phyloP scores from a whole-genome alignment of 2,888 invertebrate species.

The Cheilosia variabilis region DNA sequence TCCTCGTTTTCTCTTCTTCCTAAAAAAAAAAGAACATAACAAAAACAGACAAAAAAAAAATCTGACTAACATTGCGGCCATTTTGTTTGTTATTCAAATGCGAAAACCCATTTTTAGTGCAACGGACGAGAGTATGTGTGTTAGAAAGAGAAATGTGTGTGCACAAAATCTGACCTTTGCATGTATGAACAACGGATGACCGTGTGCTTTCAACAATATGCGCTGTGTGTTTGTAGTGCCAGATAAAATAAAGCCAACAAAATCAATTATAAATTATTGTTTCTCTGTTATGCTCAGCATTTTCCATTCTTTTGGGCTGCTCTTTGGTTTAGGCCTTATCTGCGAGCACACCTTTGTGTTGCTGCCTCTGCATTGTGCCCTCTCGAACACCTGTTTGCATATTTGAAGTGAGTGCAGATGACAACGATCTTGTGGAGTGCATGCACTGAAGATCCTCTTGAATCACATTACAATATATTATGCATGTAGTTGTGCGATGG shows the following conservation, averaged over 20 bases:
- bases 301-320: constrained; percentile 52
- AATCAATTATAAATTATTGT: constrained; percentile 24
- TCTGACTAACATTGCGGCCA: constrained; percentile 51
- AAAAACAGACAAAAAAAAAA: constrained; percentile 7
- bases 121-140: constrained; percentile 44
- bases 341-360: neutral
- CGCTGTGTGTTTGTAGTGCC: constrained; percentile 4
- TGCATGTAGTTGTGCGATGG: neutral
- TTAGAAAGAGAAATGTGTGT: constrained; percentile 59
- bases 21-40: constrained; percentile 18
- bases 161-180: constrained; percentile 18
- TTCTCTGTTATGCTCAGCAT: constrained; percentile 36
- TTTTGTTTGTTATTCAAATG: constrained; percentile 70
- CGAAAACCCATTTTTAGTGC: constrained; percentile 62
- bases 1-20: neutral
- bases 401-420: constrained; percentile 49
- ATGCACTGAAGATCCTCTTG: constrained; percentile 24
- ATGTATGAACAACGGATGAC: constrained; percentile 37
- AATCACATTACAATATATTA: constrained; percentile 21
- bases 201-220: constrained; percentile 8
- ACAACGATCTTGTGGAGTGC: constrained; percentile 11
- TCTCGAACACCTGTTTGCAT: constrained; percentile 60
- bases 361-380: constrained; percentile 39
- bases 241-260: constrained; percentile 16
- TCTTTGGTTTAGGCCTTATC: constrained; percentile 32